Conservation (phyloP, 2,888 invertebrate genomes). For the Patella ulyssiponensis region DNA sequence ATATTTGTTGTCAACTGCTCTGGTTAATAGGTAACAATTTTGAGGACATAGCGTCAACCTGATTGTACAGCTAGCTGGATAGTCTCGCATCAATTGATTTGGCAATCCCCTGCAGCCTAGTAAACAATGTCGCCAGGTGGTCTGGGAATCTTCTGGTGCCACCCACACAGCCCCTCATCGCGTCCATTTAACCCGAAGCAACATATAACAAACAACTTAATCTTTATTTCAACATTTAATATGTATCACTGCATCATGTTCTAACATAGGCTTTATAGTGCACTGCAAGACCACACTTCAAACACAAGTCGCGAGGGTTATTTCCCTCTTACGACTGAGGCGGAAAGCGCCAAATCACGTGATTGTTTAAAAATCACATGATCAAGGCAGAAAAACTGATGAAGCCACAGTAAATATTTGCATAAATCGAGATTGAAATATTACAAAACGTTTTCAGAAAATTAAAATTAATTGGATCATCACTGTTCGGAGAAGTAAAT, state of each 20-base stretch:
- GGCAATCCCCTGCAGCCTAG: too few species aligned
- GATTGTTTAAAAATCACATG: background rate
- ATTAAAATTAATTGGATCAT: background rate
- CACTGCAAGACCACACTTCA: conserved; percentile 9
- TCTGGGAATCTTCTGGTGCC: too few species aligned
- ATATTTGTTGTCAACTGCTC: too few species aligned
- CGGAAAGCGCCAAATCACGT: background rate
- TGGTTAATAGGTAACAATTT: too few species aligned
- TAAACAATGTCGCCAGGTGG: too few species aligned
- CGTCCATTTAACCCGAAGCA: too few species aligned
- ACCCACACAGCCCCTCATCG: too few species aligned
- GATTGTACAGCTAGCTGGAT: too few species aligned
- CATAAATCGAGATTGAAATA: background rate
- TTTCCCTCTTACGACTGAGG: background rate
- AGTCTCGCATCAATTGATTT: too few species aligned
- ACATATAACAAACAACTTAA: background rate
- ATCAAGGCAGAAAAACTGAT: background rate
- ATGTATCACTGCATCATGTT: background rate
- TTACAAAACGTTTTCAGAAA: background rate
- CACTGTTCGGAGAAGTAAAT: too few species aligned
- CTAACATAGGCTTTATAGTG: conserved; percentile 8
- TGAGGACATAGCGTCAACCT: too few species aligned
- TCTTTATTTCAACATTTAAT: conserved; percentile 6
- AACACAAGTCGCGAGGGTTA: background rate
- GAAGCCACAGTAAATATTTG: conserved; percentile 10